A percentile compares a stretch with the other conserved stretches of the same genome.
These are phyloP conservation scores for Mesoligia furuncula DNA, from an alignment of 2,888 invertebrate species.

Conservation along the genomic window DNA sequence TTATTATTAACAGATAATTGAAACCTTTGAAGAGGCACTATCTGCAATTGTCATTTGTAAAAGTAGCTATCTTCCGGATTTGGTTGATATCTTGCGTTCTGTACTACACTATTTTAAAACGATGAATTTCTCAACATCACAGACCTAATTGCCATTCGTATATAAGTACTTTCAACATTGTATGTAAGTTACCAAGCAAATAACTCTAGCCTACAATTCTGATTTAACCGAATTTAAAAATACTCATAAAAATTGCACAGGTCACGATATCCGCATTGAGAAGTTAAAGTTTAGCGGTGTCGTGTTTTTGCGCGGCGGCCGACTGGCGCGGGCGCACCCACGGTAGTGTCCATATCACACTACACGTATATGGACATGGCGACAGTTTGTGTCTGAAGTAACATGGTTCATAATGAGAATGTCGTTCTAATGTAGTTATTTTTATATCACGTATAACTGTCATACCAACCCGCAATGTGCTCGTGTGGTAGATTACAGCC, in stretches of 20 bases:
- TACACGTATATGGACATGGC: constrained; percentile 27
- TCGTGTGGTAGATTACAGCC: background rate
- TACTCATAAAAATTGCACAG: constrained; percentile 11
- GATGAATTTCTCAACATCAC: background rate
- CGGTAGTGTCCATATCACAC: constrained; percentile 30
- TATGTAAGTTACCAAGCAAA: background rate
- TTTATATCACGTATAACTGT: background rate
- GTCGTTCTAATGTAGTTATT: background rate
- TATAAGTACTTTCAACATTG: background rate
- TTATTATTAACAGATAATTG: background rate
- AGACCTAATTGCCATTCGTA: background rate
- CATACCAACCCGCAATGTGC: background rate
- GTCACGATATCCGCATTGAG: constrained; percentile 54
- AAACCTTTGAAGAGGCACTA: background rate
- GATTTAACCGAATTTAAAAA: constrained; percentile 13
- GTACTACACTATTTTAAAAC: background rate
- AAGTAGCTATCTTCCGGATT: background rate
- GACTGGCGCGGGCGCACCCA: constrained; percentile 50
- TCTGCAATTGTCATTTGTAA: background rate
- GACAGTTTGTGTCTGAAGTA: constrained; percentile 21
- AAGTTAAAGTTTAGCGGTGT: constrained; percentile 31
- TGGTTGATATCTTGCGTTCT: background rate
- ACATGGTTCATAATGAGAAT: constrained; percentile 17
- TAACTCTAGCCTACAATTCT: background rate
- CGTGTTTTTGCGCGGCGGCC: constrained; percentile 56